phyloP scores from a whole-genome alignment of 35 echinoderm and acorn worm species.

The Strongylocentrotus purpuratus region DNA sequence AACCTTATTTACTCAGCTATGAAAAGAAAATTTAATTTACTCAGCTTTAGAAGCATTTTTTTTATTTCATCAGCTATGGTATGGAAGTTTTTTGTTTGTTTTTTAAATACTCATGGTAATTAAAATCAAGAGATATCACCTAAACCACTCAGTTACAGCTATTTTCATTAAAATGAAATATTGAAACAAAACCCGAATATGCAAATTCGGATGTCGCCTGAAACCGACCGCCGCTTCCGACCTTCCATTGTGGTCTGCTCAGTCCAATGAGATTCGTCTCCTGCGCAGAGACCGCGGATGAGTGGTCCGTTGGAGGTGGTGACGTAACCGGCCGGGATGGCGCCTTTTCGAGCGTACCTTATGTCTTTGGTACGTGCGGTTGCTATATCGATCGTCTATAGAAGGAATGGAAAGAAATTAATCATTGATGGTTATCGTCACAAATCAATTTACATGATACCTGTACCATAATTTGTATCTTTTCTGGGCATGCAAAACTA shows the following conservation, averaged over 20 bases:
- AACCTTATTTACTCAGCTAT: too few relatives aligned
- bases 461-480: too few relatives aligned
- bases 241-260: not conserved
- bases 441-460: too few relatives aligned
- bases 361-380: not conserved
- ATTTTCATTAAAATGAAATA: not conserved
- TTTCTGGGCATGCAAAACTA: too few relatives aligned
- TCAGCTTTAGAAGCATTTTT: too few relatives aligned
- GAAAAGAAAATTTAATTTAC: too few relatives aligned
- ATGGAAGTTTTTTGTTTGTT: too few relatives aligned
- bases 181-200: not conserved
- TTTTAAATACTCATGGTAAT: too few relatives aligned
- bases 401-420: not conserved
- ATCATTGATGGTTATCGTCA: too few relatives aligned
- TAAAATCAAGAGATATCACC: not conserved
- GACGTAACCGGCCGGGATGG: constrained; percentile 23
- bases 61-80: too few relatives aligned
- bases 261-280: not conserved
- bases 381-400: not conserved
- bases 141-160: not conserved
- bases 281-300: not conserved
- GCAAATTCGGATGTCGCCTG: not conserved
- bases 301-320: not conserved
- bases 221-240: not conserved
- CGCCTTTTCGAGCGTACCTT: not conserved